Conservation (phyloP, 2,113 vertebrate species). For the Meriones unguiculatus region DNA sequence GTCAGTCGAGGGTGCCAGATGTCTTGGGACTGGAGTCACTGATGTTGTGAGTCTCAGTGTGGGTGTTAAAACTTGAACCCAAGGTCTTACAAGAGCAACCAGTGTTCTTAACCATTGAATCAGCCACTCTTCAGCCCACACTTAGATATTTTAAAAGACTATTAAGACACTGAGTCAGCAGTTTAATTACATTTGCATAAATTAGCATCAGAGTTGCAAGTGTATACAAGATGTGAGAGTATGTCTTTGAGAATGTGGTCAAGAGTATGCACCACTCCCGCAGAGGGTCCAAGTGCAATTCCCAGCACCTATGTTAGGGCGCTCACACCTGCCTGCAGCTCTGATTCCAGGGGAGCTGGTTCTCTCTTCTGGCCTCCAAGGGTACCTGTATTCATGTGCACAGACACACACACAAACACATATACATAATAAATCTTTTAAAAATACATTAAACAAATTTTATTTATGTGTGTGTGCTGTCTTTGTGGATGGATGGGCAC, state of each 20-base stretch:
- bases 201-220: slow-evolving; percentile 13
- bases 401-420: not conserved
- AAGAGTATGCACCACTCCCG: not conserved
- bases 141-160: slow-evolving; percentile 42
- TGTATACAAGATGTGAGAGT: not conserved
- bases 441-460: not conserved
- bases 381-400: not conserved
- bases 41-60: not conserved
- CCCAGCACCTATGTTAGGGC: not conserved
- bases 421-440: not conserved
- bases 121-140: not conserved
- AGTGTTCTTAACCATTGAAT: not conserved
- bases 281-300: not conserved
- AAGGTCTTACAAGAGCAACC: not conserved
- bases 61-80: not conserved
- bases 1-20: not conserved
- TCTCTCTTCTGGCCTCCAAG: not conserved
- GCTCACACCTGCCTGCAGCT: not conserved
- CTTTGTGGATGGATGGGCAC: not conserved
- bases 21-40: not conserved
- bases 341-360: not conserved
- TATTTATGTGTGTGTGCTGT: not conserved
- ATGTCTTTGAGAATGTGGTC: slow-evolving; percentile 17
- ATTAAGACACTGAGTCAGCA: slow-evolving; percentile 25
- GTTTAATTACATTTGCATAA: slow-evolving; percentile 49